A percentile compares a stretch with the other conserved stretches of the same genome.
phyloP scores from a whole-genome alignment of 1,140 invertebrate genomes.

The Coboldia fuscipes region DNA sequence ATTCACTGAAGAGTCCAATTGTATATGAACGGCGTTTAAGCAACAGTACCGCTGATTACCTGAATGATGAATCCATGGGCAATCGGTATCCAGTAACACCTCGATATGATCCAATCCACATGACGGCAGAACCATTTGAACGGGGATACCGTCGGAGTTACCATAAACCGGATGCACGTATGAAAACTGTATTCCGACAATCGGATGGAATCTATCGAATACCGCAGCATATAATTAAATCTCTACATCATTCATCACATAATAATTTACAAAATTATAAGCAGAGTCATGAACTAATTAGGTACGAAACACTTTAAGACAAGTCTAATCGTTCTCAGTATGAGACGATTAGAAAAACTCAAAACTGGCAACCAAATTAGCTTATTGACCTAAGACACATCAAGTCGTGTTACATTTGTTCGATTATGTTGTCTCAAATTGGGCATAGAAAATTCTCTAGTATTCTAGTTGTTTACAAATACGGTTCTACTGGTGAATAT shows the following conservation, averaged over 20 bases:
- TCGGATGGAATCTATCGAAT: conserved; percentile 4
- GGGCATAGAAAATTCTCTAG: too few species aligned
- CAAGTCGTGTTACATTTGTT: too few species aligned
- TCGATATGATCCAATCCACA: not conserved
- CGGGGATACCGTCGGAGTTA: conserved; percentile 15
- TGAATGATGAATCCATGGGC: too few species aligned
- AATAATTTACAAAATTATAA: not conserved
- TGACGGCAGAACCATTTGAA: conserved; percentile 10
- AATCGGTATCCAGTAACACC: conserved; percentile 3
- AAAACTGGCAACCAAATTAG: not conserved
- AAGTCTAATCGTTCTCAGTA: too few species aligned
- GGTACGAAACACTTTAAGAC: not conserved
- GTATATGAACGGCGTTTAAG: conserved; percentile 17
- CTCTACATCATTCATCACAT: not conserved
- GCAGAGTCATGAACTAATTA: not conserved
- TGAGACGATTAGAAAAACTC: not conserved
- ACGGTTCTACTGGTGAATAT: too few species aligned
- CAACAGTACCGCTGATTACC: not conserved
- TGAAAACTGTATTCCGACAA: conserved; percentile 8
- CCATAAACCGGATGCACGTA: conserved; percentile 1
- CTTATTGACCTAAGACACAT: too few species aligned
- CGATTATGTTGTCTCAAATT: too few species aligned
- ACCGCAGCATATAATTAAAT: too few species aligned
- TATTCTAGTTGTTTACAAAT: too few species aligned
- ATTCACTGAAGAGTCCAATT: conserved; percentile 8